A percentile compares a stretch with the other conserved stretches of the same genome.
These are phyloP conservation scores for Trematocara zebra DNA, from an alignment of 2,113 vertebrate species.

Conservation along the genomic window DNA sequence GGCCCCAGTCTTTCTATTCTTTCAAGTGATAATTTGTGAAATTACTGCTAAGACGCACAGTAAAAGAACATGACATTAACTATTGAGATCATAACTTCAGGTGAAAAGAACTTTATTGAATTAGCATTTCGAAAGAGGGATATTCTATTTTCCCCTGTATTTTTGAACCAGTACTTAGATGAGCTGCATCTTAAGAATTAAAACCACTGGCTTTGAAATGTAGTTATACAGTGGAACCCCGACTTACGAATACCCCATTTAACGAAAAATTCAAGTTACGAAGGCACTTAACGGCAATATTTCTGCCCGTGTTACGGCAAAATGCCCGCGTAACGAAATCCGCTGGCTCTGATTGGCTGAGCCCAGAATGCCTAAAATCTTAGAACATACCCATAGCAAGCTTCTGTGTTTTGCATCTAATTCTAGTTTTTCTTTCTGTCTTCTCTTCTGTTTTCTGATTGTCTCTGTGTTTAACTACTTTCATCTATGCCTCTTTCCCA, in stretches of 20 bases:
- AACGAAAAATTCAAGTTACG: too few species aligned
- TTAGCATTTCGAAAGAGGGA: background rate
- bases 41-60: background rate
- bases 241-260: too few species aligned
- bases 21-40: background rate
- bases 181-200: background rate
- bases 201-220: background rate
- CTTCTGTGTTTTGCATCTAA: background rate
- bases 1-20: background rate
- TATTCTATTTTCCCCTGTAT: too few species aligned
- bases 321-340: too few species aligned
- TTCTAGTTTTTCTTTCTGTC: background rate
- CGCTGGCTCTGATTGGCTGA: too few species aligned
- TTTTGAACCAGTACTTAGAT: background rate
- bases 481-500: background rate
- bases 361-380: too few species aligned
- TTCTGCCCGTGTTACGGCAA: too few species aligned
- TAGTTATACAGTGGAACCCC: too few species aligned
- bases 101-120: background rate
- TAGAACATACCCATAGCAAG: background rate
- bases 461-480: background rate
- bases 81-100: background rate
- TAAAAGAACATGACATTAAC: background rate
- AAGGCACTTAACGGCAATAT: too few species aligned
- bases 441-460: background rate